phyloP scores from a whole-genome alignment of 2,113 vertebrate species.

The Dicaeum eximium region DNA sequence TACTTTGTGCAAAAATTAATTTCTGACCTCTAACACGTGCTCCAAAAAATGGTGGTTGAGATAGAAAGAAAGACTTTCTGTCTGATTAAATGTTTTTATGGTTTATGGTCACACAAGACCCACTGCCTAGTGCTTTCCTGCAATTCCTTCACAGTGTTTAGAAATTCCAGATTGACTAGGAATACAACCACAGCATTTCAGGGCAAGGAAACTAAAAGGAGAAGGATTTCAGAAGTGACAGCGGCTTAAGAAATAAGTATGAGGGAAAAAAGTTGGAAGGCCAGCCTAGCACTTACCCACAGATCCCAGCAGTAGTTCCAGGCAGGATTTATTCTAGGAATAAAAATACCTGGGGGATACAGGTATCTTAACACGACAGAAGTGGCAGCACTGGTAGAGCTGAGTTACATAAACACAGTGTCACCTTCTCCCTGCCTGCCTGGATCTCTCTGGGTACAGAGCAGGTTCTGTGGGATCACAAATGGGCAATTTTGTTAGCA shows the following conservation, averaged over 20 bases:
- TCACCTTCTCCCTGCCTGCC: neutral
- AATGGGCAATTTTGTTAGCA: neutral
- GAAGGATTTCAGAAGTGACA: neutral
- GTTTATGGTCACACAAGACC: neutral
- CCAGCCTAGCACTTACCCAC: neutral
- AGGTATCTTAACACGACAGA: neutral
- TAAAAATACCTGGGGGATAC: neutral
- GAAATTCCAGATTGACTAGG: neutral
- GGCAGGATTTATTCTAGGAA: neutral
- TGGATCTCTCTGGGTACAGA: rapidly evolving
- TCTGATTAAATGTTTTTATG: neutral
- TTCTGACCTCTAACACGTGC: neutral
- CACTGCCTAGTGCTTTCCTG: neutral
- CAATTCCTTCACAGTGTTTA: neutral
- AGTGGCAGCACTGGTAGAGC: neutral
- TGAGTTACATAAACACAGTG: rapidly evolving
- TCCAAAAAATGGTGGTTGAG: neutral
- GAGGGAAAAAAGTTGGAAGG: neutral
- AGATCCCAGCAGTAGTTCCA: neutral
- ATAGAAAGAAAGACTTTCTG: neutral
- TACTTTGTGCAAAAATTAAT: neutral
- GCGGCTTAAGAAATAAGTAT: neutral
- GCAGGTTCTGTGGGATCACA: slow-evolving; percentile 4
- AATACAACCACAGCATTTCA: neutral
- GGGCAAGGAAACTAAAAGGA: neutral